Percentiles rank a stretch among this genome's conserved stretches.
These are phyloP conservation scores for Hydrocynus forskahlii DNA, from an alignment of 2,797 vertebrate genomes.

Conservation along the genomic window DNA sequence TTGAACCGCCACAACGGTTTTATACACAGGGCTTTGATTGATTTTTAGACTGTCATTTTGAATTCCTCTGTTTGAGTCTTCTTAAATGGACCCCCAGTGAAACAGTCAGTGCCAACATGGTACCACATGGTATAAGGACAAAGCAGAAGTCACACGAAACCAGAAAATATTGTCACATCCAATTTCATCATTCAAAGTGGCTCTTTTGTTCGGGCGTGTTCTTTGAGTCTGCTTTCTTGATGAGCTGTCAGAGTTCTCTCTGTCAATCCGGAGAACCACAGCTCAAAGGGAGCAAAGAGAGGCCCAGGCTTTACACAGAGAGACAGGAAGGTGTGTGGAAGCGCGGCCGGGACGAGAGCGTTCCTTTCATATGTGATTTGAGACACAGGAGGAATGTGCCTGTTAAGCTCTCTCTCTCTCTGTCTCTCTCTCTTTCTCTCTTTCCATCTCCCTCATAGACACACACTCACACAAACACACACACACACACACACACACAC, in stretches of 20 bases:
- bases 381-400: conserved; percentile 68
- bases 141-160: conserved; percentile 24
- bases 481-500: neutral
- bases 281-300: neutral
- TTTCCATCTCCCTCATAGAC: conserved; percentile 6
- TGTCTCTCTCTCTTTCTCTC: conserved; percentile 3
- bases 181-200: conserved; percentile 26
- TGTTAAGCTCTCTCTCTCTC: conserved; percentile 51
- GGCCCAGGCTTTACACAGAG: conserved; percentile 1
- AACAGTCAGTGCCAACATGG: neutral
- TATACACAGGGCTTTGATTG: conserved; percentile 11
- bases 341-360: neutral
- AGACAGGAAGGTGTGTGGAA: conserved; percentile 14
- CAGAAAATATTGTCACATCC: conserved; percentile 26
- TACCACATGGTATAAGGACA: neutral
- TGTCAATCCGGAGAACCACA: conserved; percentile 5
- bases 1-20: too few species aligned
- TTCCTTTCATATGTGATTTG: conserved; percentile 7
- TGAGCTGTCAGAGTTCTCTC: conserved; percentile 27
- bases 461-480: neutral
- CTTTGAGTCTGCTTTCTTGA: conserved; percentile 9
- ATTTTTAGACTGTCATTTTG: neutral
- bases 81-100: neutral
- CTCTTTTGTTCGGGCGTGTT: neutral
- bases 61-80: neutral